Base-by-base conservation (phyloP, 2,113 vertebrate genomes). In the Poeciliopsis turrubarensis region DNA sequence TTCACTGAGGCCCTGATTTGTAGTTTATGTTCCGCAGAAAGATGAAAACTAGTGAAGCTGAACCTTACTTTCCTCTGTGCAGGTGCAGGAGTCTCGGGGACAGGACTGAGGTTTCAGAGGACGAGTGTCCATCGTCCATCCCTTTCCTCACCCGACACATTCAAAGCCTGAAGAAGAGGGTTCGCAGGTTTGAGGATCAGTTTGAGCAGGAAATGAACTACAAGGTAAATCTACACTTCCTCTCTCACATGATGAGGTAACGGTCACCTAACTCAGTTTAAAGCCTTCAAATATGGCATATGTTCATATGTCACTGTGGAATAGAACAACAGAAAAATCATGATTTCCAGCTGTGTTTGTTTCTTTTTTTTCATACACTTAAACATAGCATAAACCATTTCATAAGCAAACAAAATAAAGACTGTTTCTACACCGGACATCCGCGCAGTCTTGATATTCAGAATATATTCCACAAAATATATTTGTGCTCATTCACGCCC, bases 201-300 rank as follows among this genome's bases (percentile, higher is more conserved):
- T 99, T 99, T 83, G 96, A 99, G 81, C 95, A 96, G 83, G 97
- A 99, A 75, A 97, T 96, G 93, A 96, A 97, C 74, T 99, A 98
- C 74, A 94, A 97, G 94, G 98, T 99, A 87, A 66, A 34, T 1
- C 12, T 25, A 39, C 26, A 44, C 25, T 2, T 25, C 22, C 51
- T 3, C 25, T n/a, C 22, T 57, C 22, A 6, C 10, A 9, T n/a
- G 51, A n/a, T n/a, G 5, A 57, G 9, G 5, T 57, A 11, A 9
- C 2, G 19, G 3, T 25, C 15, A 7, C 51, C 51, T 57, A 10
- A n/a, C n/a, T 57, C 51, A 25, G 6, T 57, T n/a, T n/a, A 57
- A 57, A 57, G 39, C 13, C 14, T 15, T 41, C 14, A 41, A 41
- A 15, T 15, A 1, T 17, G 5, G 14, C 15, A 47, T 47, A 19